Evolutionary conservation across 2,113 vertebrate genomes (phyloP).

Genomic region (Upupa epops): DNA sequence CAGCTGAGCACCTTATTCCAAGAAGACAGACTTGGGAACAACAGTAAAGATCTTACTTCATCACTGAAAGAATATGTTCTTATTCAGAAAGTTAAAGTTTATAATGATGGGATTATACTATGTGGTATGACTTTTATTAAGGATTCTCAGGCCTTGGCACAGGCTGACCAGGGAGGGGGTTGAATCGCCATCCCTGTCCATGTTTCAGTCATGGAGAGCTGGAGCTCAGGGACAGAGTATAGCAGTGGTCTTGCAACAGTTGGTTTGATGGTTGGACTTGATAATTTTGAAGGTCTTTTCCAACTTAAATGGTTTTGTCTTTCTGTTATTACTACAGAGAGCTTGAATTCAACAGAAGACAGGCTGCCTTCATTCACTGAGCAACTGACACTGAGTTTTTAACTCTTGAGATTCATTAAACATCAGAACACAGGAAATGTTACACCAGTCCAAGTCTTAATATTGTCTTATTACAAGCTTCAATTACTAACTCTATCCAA

Average conservation of each 20-base stretch:
- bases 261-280: no score
- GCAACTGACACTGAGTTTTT: background rate
- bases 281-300: no score
- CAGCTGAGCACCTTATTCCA: background rate
- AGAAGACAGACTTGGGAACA: background rate
- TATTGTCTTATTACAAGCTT: background rate
- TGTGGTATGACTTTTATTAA: no score
- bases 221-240: no score
- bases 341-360: background rate
- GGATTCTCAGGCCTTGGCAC: no score
- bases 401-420: background rate
- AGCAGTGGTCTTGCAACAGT: no score
- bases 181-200: no score
- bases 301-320: background rate
- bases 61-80: background rate
- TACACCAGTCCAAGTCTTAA: background rate
- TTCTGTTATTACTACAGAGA: background rate
- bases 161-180: no score
- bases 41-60: background rate
- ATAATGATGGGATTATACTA: background rate
- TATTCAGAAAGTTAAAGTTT: background rate
- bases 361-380: background rate
- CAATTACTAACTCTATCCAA: background rate
- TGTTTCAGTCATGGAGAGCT: no score
- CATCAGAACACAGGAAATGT: background rate